phyloP scores from a whole-genome alignment of 2,888 invertebrate species.

The Exephanes ischioxanthus region DNA sequence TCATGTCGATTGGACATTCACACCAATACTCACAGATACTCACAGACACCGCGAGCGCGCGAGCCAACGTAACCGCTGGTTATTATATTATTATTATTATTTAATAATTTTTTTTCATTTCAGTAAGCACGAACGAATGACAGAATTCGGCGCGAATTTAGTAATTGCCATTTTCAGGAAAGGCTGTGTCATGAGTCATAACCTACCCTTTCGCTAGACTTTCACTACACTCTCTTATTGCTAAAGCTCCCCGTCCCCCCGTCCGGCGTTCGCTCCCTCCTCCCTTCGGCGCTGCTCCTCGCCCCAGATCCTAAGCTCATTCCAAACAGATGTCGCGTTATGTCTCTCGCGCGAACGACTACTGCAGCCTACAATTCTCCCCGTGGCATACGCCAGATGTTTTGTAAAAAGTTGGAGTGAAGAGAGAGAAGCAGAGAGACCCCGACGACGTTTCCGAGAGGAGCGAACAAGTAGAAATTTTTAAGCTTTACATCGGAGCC shows the following conservation, averaged over 20 bases:
- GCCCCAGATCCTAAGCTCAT: conserved; percentile 70
- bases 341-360: conserved; percentile 75
- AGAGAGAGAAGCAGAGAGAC: conserved; percentile 21
- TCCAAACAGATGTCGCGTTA: conserved; percentile 80
- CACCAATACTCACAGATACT: no score
- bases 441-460: conserved; percentile 4
- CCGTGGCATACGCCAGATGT: conserved; percentile 73
- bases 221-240: conserved; percentile 31
- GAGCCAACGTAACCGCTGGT: no score
- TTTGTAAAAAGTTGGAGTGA: conserved; percentile 72
- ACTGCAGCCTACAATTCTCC: conserved; percentile 67
- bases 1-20: no score
- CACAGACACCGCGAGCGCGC: no score
- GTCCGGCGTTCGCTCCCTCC: conserved; percentile 25
- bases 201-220: background rate
- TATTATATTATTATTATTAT: no score
- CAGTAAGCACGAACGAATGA: no score
- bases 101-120: no score
- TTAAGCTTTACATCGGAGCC: background rate
- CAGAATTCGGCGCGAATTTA: no score
- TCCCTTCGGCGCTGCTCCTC: conserved; percentile 32
- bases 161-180: background rate
- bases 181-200: background rate
- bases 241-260: conserved; percentile 19
- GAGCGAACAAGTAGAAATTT: background rate